Conservation (phyloP, 2,888 invertebrate species). For the Eurois occulta region DNA sequence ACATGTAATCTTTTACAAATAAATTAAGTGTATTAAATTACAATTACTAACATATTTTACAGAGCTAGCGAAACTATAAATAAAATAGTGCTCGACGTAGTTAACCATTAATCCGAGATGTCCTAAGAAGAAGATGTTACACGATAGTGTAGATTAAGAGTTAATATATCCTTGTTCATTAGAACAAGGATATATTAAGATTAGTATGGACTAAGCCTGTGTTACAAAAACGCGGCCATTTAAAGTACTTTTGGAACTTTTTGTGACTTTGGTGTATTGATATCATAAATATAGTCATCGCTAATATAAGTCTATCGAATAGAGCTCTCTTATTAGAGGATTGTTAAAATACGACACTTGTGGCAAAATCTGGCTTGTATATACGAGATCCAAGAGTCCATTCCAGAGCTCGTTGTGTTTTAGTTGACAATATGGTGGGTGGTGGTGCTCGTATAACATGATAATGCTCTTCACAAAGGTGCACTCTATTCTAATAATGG, state of each 20-base stretch:
- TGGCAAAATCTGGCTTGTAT: too few species aligned
- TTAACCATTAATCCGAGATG: not conserved
- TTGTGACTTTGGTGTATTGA: not conserved
- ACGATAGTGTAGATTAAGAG: constrained; percentile 1
- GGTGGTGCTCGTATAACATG: too few species aligned
- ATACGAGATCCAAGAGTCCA: too few species aligned
- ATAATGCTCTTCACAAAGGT: not conserved
- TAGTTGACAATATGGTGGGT: too few species aligned
- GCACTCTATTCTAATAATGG: too few species aligned
- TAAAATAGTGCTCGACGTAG: constrained; percentile 22
- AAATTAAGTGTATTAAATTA: constrained; percentile 6
- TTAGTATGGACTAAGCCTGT: not conserved
- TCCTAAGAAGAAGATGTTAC: constrained; percentile 12
- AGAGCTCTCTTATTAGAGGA: not conserved
- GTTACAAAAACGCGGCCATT: not conserved
- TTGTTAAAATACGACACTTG: not conserved
- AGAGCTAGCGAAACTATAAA: constrained; percentile 5
- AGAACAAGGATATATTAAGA: not conserved
- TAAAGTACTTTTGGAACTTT: not conserved
- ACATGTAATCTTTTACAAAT: too few species aligned
- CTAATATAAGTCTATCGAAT: not conserved
- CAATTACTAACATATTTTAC: not conserved
- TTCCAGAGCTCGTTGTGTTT: too few species aligned
- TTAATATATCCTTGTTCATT: not conserved
- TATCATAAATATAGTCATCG: too few species aligned